Percentiles rank a stretch among this genome's conserved stretches.
These are phyloP conservation scores for Stegostoma tigrinum DNA, from an alignment of 2,113 vertebrate species.

Conservation along the genomic window DNA sequence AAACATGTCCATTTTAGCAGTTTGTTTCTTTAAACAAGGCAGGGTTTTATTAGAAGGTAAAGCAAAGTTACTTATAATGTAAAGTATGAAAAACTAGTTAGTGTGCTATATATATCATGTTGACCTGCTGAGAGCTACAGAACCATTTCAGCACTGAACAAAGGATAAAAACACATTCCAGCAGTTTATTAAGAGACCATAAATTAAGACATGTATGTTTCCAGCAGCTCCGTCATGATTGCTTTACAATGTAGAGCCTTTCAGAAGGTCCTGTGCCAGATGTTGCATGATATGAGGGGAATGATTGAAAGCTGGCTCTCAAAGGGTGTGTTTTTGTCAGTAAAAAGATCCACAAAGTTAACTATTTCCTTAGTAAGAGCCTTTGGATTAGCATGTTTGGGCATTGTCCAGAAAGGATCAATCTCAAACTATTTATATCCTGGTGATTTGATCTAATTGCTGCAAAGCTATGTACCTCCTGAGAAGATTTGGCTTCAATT, in stretches of 20 bases:
- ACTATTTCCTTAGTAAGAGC: conserved; percentile 20
- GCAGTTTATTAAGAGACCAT: neutral
- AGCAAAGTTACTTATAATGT: neutral
- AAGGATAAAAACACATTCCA: conserved; percentile 10
- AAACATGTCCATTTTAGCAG: neutral
- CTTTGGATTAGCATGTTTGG: conserved; percentile 27
- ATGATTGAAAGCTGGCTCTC: neutral
- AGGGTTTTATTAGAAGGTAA: neutral
- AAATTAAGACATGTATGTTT: neutral
- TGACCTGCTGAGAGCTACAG: neutral
- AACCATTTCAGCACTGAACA: conserved; percentile 18
- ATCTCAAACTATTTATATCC: conserved; percentile 33
- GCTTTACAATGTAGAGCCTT: neutral
- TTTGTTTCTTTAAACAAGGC: neutral
- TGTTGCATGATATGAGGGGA: neutral
- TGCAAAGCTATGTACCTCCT: conserved; percentile 34
- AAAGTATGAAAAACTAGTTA: neutral
- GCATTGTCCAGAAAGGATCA: neutral
- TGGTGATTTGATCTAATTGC: conserved; percentile 36
- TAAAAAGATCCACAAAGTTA: conserved; percentile 28
- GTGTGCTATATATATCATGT: neutral
- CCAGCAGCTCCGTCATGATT: neutral
- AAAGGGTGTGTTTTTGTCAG: neutral
- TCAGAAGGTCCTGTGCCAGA: no score
- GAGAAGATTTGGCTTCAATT: conserved; percentile 35